Evolutionary conservation across 2,797 vertebrate species (phyloP), one percentile per base, ranked within the genome.

Genomic region (Sebastes ruberrimus): DNA sequence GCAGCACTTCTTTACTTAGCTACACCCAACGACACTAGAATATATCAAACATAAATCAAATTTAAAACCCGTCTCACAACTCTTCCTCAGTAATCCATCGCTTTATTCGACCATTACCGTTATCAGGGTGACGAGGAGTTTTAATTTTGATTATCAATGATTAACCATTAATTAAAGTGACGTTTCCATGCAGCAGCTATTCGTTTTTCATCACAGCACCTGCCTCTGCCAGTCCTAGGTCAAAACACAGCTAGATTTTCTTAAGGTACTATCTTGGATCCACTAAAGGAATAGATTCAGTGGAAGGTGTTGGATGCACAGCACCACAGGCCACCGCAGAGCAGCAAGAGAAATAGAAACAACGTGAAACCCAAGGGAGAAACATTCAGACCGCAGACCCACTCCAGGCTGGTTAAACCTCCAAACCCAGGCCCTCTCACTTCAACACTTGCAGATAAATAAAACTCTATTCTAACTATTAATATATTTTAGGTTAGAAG

Each of bases 381-480:
- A 82, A 81, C 72, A 77, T 84, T 67, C 78, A 53, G 78, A 87
- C 78, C 72, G 49, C 80, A 88, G 25, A 64, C 78, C 85, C 81
- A 76, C 86, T 91, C 77, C 59, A 85, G 82, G 68, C 84, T 78
- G 80, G 88, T 87, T 86, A 76, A 84, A 90, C 76, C 86, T 84
- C 84, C 86, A 87, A 84, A 89, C 75, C 82, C 82, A 77, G 83
- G 74, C 80, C 74, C 88, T 84, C 82, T 84, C 85, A 82, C 84
- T 88, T 76, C 79, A 86, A 80, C 86, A 86, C 88, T 90, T 72
- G 76, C 91, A 88, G 91, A 91, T 87, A 85, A 91, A 91, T 88
- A 86, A 87, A 91, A 86, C 70, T 46, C 42, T 46, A 46, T 46
- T 46, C 42, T 46, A 46, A 46, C 42, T 18, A 46, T 46, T 46